phyloP scores from a whole-genome alignment of 1,140 invertebrate genomes.

The Caenorhabditis brenneri region DNA sequence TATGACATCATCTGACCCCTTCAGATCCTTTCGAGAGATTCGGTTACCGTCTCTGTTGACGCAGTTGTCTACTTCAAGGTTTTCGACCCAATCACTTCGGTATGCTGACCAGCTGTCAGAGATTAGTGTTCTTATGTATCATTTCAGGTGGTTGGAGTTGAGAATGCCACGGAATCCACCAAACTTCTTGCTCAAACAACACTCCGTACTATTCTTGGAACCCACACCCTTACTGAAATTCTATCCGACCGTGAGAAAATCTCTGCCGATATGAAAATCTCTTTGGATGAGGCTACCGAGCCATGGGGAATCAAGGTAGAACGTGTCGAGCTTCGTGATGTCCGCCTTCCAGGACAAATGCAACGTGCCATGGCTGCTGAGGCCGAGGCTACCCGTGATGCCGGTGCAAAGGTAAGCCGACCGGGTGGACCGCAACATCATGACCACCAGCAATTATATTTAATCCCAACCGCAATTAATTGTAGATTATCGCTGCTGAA shows the following conservation, averaged over 20 bases:
- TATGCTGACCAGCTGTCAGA: constrained; percentile 70
- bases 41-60: constrained; percentile 76
- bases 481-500: constrained; percentile 73
- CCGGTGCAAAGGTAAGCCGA: constrained; percentile 64
- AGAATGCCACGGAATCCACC: constrained; percentile 81
- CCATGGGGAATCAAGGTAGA: constrained; percentile 94
- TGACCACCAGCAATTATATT: too few species aligned
- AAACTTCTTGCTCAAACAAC: constrained; percentile 59
- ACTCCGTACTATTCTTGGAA: constrained; percentile 87
- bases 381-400: constrained; percentile 68
- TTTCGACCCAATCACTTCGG: constrained; percentile 89
- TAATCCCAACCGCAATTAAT: not conserved
- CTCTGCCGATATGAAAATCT: constrained; percentile 81
- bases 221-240: constrained; percentile 85
- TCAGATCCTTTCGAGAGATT: constrained; percentile 76
- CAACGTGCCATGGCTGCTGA: constrained; percentile 71
- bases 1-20: not conserved
- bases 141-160: constrained; percentile 80
- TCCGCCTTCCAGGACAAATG: constrained; percentile 71
- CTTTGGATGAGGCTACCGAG: constrained; percentile 86
- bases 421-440: too few species aligned
- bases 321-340: constrained; percentile 84
- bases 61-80: constrained; percentile 76
- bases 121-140: not conserved
- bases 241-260: constrained; percentile 87